Evolutionary conservation across 1,140 invertebrate species (phyloP).

Genomic region (Rhopalosiphum maidis): DNA sequence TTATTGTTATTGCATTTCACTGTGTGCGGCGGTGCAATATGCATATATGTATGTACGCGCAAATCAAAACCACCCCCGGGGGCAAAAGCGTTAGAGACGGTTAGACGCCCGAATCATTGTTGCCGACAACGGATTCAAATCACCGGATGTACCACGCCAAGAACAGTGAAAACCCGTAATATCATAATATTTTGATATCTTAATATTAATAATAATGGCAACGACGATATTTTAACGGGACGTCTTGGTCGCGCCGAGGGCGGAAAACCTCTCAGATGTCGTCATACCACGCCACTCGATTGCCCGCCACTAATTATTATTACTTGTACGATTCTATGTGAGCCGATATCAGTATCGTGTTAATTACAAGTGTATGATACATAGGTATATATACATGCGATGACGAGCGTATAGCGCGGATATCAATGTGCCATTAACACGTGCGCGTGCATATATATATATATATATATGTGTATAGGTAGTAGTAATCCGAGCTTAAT

Average conservation of each 20-base stretch:
- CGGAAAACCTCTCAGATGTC: constrained; percentile 3
- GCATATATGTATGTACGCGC: not conserved
- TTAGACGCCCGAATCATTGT: not conserved
- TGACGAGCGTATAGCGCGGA: not conserved
- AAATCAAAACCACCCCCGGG: not conserved
- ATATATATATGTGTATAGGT: not conserved
- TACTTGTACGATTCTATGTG: not conserved
- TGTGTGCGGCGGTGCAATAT: not conserved
- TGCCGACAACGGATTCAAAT: not conserved
- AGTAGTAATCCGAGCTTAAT: constrained; percentile 48
- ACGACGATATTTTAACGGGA: not conserved
- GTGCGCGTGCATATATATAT: not conserved
- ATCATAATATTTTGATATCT: no score
- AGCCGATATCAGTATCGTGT: not conserved
- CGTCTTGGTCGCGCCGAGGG: not conserved
- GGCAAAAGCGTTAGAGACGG: not conserved
- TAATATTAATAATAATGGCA: not conserved
- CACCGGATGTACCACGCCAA: not conserved
- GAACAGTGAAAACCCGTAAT: not conserved
- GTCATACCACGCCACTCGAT: not conserved
- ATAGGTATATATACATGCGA: not conserved
- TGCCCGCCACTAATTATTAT: constrained; percentile 26
- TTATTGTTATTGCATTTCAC: constrained; percentile 51
- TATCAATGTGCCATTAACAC: not conserved
- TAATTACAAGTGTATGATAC: not conserved